phyloP scores from a whole-genome alignment of 2,888 invertebrate species.

The Peribatodes rhomboidaria region DNA sequence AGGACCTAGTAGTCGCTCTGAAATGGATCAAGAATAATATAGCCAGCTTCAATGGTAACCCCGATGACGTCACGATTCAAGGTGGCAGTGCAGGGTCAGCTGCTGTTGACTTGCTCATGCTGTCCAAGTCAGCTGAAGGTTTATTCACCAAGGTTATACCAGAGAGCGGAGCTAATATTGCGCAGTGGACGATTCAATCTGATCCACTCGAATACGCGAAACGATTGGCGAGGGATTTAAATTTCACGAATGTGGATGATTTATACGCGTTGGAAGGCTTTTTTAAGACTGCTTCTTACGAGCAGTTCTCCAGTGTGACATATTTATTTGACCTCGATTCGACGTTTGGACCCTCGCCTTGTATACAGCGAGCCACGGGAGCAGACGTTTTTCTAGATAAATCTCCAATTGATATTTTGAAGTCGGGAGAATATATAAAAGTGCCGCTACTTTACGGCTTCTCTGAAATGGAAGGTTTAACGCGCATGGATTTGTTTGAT shows the following conservation, averaged over 20 bases:
- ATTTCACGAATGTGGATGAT: slow-evolving; percentile 55
- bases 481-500: slow-evolving; percentile 46
- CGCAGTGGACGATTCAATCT: slow-evolving; percentile 50
- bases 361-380: not conserved
- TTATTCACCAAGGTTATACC: slow-evolving; percentile 63
- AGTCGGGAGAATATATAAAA: slow-evolving; percentile 38
- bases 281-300: slow-evolving; percentile 55
- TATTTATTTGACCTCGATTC: not conserved
- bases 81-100: slow-evolving; percentile 22
- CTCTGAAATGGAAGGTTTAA: slow-evolving; percentile 56
- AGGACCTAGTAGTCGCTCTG: slow-evolving; percentile 68
- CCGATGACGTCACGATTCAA: no score
- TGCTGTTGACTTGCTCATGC: no score
- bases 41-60: no score
- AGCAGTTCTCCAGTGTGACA: slow-evolving; percentile 16
- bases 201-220: slow-evolving; percentile 61
- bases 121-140: no score
- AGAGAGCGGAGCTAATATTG: slow-evolving; percentile 60
- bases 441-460: slow-evolving; percentile 49
- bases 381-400: not conserved
- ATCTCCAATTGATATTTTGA: not conserved
- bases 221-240: slow-evolving; percentile 49
- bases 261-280: slow-evolving; percentile 60
- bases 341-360: no score
- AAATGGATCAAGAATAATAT: slow-evolving; percentile 66